A percentile compares a stretch with the other conserved stretches of the same genome.
Evolutionary conservation across 2,797 vertebrate genomes (phyloP).

Genomic region (Phoebastria nigripes): DNA sequence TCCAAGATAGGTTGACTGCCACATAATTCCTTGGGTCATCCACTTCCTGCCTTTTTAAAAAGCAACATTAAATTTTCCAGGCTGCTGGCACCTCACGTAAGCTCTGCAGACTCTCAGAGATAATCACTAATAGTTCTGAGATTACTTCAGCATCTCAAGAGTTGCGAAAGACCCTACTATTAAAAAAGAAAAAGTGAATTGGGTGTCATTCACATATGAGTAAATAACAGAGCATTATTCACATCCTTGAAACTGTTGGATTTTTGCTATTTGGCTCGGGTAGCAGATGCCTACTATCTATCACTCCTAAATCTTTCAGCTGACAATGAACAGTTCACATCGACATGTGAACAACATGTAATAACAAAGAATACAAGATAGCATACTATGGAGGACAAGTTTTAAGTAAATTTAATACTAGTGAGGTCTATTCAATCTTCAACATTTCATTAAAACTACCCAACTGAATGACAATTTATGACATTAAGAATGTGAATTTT

Average conservation of each 20-base stretch:
- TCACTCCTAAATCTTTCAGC: not conserved
- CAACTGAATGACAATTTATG: not conserved
- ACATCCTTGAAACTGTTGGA: not conserved
- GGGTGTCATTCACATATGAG: not conserved
- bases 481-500: not conserved
- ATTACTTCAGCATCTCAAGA: not conserved
- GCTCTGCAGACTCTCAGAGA: not conserved
- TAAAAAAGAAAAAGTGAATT: not conserved
- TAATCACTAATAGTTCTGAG: not conserved
- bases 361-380: not conserved
- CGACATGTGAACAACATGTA: not conserved
- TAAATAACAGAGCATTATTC: not conserved
- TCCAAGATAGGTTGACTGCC: not conserved
- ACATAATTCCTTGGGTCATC: not conserved
- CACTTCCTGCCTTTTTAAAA: not conserved
- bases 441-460: not conserved
- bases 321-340: not conserved
- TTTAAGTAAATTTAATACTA: not conserved
- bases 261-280: not conserved
- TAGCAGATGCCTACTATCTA: not conserved
- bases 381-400: not conserved
- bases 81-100: not conserved
- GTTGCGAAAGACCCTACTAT: not conserved
- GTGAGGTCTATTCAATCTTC: not conserved
- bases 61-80: not conserved